Base-by-base conservation (phyloP, 2,797 vertebrate species). In the Sphaeramia orbicularis region DNA sequence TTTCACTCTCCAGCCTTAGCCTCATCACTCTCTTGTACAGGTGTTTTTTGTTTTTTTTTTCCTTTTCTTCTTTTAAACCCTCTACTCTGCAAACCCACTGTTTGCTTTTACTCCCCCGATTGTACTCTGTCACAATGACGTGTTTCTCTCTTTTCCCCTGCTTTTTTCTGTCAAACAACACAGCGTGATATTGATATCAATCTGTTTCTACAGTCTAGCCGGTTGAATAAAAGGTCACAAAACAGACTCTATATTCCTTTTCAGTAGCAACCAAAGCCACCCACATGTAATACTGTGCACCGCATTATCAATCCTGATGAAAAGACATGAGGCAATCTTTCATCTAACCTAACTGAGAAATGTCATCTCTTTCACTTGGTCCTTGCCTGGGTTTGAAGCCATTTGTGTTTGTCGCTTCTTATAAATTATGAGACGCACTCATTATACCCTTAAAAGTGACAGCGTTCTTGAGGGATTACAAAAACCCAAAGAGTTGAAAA, bases 261-360 rank as follows among this genome's bases (percentile, higher is more conserved):
- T 86, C 81, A 84, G 83, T 38, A 55, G 74, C 78, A 73, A 64
- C 78, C 76, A 62, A 69, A 89, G 84, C 86, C 87, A 75, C 81
- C 87, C 84, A 85, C 85, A 72, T 81, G 66, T 84, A 73, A 75
- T 71, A 70, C 82, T 76, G 71, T 10, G 73, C 3, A 48, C 62
- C 11, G 56, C 74, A 86, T 90, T 89, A 89, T 89, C 81, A 90
- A 78, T 77, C 80, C 57, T 79, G 62, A 88, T 85, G 85, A 90
- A 90, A 89, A 90, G 77, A 79, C 78, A 49, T 10, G 24, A 65
- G 32, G 57, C 53, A 57, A 86, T 80, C 83, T 84, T 89, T 88
- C 79, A 85, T 86, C 72, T 80, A 48, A 88, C 78, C 77, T 67
- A 50, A 61, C 44, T 19, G 70, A 83, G 72, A 88, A 86, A 90